phyloP scores from a whole-genome alignment of 1,140 invertebrate species.

The Dendrolimus punctatus region DNA sequence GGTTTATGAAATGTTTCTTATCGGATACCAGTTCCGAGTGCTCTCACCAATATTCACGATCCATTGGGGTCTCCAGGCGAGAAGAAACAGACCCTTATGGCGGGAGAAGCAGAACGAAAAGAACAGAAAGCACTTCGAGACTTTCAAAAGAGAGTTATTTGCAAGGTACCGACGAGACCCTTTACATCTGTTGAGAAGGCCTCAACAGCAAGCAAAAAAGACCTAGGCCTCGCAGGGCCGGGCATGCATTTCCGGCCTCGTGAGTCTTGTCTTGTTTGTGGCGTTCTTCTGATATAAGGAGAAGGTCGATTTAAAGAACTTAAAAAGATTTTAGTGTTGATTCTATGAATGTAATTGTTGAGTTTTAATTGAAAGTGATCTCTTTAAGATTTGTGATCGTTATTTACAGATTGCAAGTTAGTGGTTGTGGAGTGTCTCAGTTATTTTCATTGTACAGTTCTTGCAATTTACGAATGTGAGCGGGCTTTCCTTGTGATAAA shows the following conservation, averaged over 20 bases:
- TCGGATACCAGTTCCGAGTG: conserved; percentile 91
- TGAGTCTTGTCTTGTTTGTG: conserved; percentile 7
- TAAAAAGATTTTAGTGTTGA: not conserved
- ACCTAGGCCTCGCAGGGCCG: conserved; percentile 63
- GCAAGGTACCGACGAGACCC: conserved; percentile 83
- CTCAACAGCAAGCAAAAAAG: conserved; percentile 40
- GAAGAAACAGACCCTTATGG: conserved; percentile 84
- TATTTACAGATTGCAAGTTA: too few species aligned
- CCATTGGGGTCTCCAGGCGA: conserved; percentile 90
- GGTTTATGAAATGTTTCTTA: conserved; percentile 95
- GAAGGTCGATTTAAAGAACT: conserved; percentile 1
- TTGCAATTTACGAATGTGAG: too few species aligned
- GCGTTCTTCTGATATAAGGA: conserved; percentile 15
- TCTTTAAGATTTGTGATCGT: too few species aligned
- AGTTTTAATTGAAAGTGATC: too few species aligned
- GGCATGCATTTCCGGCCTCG: conserved; percentile 45
- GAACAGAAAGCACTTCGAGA: conserved; percentile 86
- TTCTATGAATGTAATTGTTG: not conserved
- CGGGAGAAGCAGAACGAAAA: conserved; percentile 87
- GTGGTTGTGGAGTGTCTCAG: too few species aligned
- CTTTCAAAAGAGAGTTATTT: conserved; percentile 88
- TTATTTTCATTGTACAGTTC: too few species aligned
- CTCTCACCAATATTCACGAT: conserved; percentile 92
- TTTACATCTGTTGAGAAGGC: conserved; percentile 71
- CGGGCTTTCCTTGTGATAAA: too few species aligned